These are phyloP conservation scores for Scolopax rusticola DNA, from an alignment of 2,797 vertebrate species.

Conservation along the genomic window DNA sequence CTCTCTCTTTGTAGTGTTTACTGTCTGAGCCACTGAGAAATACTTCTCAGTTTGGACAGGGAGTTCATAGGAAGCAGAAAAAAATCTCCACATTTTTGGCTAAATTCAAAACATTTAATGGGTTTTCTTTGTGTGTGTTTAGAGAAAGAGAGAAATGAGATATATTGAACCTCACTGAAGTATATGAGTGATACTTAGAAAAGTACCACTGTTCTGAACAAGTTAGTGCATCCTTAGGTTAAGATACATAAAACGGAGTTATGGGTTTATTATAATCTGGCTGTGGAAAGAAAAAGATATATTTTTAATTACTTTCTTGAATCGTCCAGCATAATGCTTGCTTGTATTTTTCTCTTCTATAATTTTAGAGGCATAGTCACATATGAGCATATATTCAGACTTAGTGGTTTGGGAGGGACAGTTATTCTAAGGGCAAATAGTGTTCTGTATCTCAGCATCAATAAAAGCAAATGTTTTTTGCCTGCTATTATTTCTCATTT, in stretches of 20 bases:
- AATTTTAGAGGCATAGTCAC: not conserved
- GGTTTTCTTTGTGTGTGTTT: not conserved
- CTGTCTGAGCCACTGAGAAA: slow-evolving; percentile 12
- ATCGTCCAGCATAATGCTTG: not conserved
- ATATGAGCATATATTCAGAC: not conserved
- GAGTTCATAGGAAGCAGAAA: slow-evolving; percentile 12
- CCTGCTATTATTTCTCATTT: not conserved
- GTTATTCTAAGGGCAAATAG: not conserved
- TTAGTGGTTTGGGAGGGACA: not conserved
- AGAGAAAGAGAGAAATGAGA: not conserved
- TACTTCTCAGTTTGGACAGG: not conserved
- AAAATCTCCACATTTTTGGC: not conserved
- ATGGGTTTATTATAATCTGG: not conserved
- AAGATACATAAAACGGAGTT: not conserved
- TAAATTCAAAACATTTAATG: slow-evolving; percentile 17
- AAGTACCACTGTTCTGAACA: not conserved
- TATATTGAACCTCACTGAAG: not conserved
- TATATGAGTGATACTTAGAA: not conserved
- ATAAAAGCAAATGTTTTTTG: not conserved
- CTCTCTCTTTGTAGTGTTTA: not conserved
- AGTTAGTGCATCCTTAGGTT: not conserved
- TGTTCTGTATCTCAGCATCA: not conserved
- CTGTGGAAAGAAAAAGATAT: not conserved
- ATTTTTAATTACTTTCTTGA: slow-evolving; percentile 29
- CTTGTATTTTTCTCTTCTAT: not conserved